phyloP scores from a whole-genome alignment of 2,113 vertebrate genomes.

The Prietella phreatophila region DNA sequence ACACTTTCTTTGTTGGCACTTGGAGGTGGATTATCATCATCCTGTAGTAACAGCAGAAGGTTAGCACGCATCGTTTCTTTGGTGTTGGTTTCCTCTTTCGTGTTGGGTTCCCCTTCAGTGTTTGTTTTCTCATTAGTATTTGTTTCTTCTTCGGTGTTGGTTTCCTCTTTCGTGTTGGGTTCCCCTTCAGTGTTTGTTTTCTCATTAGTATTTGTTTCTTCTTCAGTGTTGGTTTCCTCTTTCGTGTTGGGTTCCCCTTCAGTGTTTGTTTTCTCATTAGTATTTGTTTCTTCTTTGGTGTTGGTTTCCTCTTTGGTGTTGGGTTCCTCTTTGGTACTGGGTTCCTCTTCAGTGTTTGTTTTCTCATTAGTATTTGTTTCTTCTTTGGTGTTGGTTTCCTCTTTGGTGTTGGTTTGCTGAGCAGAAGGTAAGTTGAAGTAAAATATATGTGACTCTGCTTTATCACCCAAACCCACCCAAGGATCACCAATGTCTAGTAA shows the following conservation, averaged over 20 bases:
- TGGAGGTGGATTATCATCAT: slow-evolving; percentile 58
- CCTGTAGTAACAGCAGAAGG: slow-evolving; percentile 61
- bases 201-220: neutral
- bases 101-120: neutral
- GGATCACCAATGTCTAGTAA: slow-evolving; percentile 43
- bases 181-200: neutral
- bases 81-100: slow-evolving; percentile 35
- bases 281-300: neutral
- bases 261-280: neutral
- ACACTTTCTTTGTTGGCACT: slow-evolving; percentile 65
- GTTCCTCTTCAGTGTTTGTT: neutral
- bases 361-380: neutral
- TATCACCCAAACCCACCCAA: slow-evolving; percentile 41
- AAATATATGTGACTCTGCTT: slow-evolving; percentile 16
- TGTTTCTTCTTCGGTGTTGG: slow-evolving; percentile 3
- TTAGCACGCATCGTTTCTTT: slow-evolving; percentile 62
- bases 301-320: neutral
- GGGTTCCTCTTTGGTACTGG: neutral
- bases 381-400: neutral
- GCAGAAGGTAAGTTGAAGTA: slow-evolving; percentile 1
- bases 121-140: neutral
- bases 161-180: neutral
- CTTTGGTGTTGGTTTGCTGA: slow-evolving; percentile 4
- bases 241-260: neutral
- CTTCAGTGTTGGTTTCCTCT: neutral